Percentiles rank a stretch among this genome's conserved stretches.
Evolutionary conservation across 37 sponge, comb jelly and placozoan genomes (phyloP).

Genomic region (Eunapius fragilis): DNA sequence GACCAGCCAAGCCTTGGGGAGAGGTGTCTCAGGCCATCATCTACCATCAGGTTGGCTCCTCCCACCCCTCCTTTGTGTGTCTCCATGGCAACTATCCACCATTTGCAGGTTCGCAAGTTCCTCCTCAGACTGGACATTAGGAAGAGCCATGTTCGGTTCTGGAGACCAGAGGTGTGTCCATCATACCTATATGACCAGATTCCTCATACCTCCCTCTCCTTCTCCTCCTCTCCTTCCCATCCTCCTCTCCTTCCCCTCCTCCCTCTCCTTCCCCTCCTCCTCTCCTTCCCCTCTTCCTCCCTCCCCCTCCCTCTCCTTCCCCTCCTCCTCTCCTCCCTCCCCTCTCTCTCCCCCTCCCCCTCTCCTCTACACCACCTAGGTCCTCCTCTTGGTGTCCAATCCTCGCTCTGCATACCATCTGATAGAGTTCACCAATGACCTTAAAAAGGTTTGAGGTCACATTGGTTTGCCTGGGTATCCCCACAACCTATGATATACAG

Average conservation of each 20-base stretch:
- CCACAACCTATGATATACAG: constrained; percentile 26
- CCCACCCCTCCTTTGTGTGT: background rate
- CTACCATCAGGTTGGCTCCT: constrained; percentile 88
- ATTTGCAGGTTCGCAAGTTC: constrained; percentile 92
- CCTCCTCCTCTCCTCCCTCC: background rate
- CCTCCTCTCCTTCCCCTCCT: constrained; percentile 11
- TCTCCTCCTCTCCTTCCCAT: background rate
- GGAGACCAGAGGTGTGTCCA: background rate
- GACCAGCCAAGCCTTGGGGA: constrained; percentile 96
- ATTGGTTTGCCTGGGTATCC: background rate
- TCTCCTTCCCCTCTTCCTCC: background rate
- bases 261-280: background rate
- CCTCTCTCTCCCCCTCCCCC: no score
- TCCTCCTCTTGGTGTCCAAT: constrained; percentile 91
- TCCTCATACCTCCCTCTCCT: background rate
- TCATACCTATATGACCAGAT: background rate
- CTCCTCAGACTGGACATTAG: constrained; percentile 29
- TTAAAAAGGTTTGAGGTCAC: constrained; percentile 81
- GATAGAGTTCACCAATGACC: constrained; percentile 93
- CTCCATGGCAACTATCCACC: background rate
- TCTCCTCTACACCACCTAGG: constrained; percentile 10
- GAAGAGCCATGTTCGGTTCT: background rate
- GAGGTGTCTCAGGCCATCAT: constrained; percentile 99
- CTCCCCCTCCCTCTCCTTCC: background rate
- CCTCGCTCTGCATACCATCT: constrained; percentile 81